These are phyloP conservation scores for Leptopilina boulardi DNA, from an alignment of 1,140 invertebrate genomes.

Conservation along the genomic window DNA sequence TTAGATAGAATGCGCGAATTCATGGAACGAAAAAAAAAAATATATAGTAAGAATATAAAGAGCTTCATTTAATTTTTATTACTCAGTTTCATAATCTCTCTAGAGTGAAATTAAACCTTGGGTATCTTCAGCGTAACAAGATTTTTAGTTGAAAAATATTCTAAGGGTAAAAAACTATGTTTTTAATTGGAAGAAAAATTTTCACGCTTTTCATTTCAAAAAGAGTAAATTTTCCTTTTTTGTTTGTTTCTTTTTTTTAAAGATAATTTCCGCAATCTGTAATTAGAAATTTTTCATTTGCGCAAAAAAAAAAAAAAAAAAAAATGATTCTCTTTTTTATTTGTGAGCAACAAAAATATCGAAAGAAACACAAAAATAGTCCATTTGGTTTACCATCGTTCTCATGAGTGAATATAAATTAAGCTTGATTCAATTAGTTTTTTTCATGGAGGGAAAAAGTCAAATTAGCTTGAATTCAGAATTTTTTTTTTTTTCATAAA, in stretches of 20 bases:
- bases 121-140: conserved; percentile 5
- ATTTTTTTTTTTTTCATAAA: background rate
- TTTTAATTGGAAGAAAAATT: conserved; percentile 15
- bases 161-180: background rate
- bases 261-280: background rate
- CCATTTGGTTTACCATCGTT: background rate
- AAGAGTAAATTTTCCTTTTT: background rate
- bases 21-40: background rate
- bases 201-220: background rate
- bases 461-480: background rate
- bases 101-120: background rate
- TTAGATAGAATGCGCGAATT: background rate
- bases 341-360: background rate
- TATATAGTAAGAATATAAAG: background rate
- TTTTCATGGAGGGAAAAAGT: conserved; percentile 1
- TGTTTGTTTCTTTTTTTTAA: background rate
- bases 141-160: conserved; percentile 11
- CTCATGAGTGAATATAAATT: background rate
- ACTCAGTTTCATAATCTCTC: conserved; percentile 17
- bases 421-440: conserved; percentile 19
- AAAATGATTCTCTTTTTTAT: background rate
- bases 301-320: background rate
- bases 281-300: background rate
- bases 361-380: background rate
- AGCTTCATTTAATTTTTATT: conserved; percentile 18